Percentiles rank a stretch among this genome's conserved stretches.
phyloP scores from a whole-genome alignment of 2,113 vertebrate genomes.

The Henicopernis longicauda region DNA sequence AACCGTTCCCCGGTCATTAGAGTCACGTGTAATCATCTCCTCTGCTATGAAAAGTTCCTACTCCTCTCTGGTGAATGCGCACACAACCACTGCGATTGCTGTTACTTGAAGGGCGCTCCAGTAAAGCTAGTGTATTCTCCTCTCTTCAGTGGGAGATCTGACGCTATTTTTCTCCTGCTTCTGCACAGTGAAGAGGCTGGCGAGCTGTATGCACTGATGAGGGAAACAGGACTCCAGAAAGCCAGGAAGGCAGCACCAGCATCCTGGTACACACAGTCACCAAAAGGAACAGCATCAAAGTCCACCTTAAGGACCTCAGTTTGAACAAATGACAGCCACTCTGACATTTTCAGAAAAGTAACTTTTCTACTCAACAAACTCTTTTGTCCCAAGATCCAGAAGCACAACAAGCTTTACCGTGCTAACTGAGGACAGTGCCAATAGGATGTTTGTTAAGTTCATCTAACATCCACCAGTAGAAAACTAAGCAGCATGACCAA shows the following conservation, averaged over 20 bases:
- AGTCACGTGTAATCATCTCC: not conserved
- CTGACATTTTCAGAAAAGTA: not conserved
- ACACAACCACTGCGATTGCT: too few relatives aligned
- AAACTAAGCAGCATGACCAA: not conserved
- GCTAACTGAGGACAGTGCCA: not conserved
- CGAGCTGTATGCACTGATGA: not conserved
- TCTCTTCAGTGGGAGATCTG: not conserved
- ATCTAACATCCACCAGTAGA: not conserved
- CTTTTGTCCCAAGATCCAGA: not conserved
- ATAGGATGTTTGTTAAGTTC: too few relatives aligned
- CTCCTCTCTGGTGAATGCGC: not conserved
- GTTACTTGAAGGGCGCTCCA: not conserved
- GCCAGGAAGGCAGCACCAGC: not conserved
- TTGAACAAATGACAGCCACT: not conserved
- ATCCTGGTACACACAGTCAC: not conserved
- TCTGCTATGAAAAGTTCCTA: not conserved
- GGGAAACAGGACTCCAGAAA: not conserved
- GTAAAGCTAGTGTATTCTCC: not conserved
- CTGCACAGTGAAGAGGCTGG: not conserved
- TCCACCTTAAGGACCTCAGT: accelerated
- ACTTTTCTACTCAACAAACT: not conserved
- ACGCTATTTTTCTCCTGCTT: not conserved
- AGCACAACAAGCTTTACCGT: not conserved
- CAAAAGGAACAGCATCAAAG: not conserved
- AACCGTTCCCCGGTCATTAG: not conserved